phyloP scores from a whole-genome alignment of 2,113 vertebrate species.

The Malurus alboscapulatus region DNA sequence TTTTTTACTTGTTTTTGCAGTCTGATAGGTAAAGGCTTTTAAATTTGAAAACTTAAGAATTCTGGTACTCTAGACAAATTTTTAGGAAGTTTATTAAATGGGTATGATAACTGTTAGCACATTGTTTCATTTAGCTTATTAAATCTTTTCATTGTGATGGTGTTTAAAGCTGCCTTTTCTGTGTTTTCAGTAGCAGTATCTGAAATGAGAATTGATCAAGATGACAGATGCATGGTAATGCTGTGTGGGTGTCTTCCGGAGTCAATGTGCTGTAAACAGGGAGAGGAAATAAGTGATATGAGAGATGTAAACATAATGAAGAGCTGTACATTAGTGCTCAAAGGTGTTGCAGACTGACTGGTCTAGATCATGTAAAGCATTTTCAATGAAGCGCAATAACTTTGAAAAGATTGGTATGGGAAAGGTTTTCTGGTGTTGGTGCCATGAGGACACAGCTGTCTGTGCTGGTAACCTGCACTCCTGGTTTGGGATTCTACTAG shows the following conservation, averaged over 20 bases:
- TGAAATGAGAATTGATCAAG: background rate
- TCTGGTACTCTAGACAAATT: background rate
- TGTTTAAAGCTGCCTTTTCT: background rate
- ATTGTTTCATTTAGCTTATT: background rate
- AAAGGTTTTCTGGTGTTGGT: background rate
- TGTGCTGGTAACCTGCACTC: background rate
- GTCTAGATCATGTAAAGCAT: background rate
- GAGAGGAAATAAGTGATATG: background rate
- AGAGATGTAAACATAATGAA: background rate
- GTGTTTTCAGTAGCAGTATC: background rate
- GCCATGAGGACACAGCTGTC: background rate
- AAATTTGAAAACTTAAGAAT: background rate
- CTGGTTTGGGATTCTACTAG: background rate
- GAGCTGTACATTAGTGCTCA: background rate
- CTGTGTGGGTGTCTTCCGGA: background rate
- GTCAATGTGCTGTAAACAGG: rapidly evolving
- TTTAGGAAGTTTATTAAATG: background rate
- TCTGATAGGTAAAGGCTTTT: background rate
- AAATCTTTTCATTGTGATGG: background rate
- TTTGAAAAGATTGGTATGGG: background rate
- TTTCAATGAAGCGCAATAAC: background rate
- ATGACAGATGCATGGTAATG: background rate
- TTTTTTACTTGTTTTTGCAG: background rate
- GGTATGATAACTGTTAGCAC: background rate
- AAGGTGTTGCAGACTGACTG: background rate